Conservation (phyloP, 1,140 invertebrate genomes). For the Orius insidiosus region DNA sequence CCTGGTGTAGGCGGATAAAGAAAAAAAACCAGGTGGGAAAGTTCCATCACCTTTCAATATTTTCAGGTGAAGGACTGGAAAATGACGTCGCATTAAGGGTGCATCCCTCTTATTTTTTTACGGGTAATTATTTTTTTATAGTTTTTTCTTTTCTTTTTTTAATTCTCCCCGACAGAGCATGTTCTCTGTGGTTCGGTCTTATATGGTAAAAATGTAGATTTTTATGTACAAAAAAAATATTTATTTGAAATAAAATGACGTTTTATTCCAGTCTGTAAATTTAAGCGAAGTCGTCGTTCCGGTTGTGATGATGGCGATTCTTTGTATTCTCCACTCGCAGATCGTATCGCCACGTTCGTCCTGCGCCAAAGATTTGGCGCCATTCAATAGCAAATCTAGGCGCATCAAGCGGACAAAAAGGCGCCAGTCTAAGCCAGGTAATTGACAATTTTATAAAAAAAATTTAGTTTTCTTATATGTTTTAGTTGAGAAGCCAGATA, state of each 20-base stretch:
- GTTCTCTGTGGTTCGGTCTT: too few species aligned
- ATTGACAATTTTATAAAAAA: slow-evolving; percentile 1
- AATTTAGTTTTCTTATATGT: background rate
- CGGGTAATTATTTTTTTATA: background rate
- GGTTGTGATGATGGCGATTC: slow-evolving; percentile 55
- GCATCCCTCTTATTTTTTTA: background rate
- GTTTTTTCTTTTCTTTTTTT: slow-evolving; percentile 7
- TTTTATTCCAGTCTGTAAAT: slow-evolving; percentile 29
- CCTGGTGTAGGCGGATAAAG: too few species aligned
- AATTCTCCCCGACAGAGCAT: background rate
- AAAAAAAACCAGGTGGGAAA: too few species aligned
- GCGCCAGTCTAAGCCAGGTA: slow-evolving; percentile 9
- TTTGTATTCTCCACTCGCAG: slow-evolving; percentile 79
- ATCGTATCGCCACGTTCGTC: slow-evolving; percentile 55
- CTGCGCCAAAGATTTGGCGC: slow-evolving; percentile 6
- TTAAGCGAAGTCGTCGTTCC: slow-evolving; percentile 52
- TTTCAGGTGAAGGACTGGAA: slow-evolving; percentile 8
- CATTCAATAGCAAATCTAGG: slow-evolving; percentile 19
- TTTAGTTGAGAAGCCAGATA: background rate
- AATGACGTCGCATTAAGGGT: background rate
- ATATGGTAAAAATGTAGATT: background rate
- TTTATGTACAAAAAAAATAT: too few species aligned
- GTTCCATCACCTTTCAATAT: slow-evolving; percentile 9
- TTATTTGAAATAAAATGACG: background rate
- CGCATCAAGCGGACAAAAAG: slow-evolving; percentile 22